Conservation (phyloP, 2,113 vertebrate genomes). For the Speoplatyrhinus poulsoni region DNA sequence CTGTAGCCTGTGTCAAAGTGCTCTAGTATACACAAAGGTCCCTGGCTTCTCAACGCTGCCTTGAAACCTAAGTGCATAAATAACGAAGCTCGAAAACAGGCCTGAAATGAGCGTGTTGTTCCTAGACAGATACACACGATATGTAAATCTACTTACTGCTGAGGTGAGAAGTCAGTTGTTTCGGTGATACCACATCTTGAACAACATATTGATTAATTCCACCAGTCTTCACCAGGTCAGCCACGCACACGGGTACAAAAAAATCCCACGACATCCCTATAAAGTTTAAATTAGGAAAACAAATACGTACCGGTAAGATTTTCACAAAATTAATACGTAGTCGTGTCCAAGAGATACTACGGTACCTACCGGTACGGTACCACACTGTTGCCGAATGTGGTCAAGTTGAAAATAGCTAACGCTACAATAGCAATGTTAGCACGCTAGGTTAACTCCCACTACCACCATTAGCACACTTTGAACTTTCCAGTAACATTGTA, state of each 20-base stretch:
- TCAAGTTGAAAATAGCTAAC: background rate
- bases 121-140: background rate
- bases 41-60: slow-evolving; percentile 75
- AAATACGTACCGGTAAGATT: too few relatives aligned
- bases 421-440: slow-evolving; percentile 16
- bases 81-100: background rate
- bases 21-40: slow-evolving; percentile 83
- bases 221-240: slow-evolving; percentile 82
- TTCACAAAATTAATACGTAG: too few relatives aligned
- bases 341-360: too few relatives aligned
- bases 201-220: slow-evolving; percentile 87
- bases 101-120: too few relatives aligned
- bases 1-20: slow-evolving; percentile 91
- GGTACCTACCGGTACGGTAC: background rate
- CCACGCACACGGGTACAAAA: slow-evolving; percentile 77
- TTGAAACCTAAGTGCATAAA: slow-evolving; percentile 78
- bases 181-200: slow-evolving; percentile 78
- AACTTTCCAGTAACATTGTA: background rate
- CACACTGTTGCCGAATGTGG: background rate
- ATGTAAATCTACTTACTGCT: slow-evolving; percentile 69
- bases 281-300: background rate
- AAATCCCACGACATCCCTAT: slow-evolving; percentile 84
- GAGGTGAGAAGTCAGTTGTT: slow-evolving; percentile 76
- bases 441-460: slow-evolving; percentile 3
- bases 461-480: background rate